Base-by-base conservation (phyloP, 2,113 vertebrate genomes). In the Arenaria interpres region DNA sequence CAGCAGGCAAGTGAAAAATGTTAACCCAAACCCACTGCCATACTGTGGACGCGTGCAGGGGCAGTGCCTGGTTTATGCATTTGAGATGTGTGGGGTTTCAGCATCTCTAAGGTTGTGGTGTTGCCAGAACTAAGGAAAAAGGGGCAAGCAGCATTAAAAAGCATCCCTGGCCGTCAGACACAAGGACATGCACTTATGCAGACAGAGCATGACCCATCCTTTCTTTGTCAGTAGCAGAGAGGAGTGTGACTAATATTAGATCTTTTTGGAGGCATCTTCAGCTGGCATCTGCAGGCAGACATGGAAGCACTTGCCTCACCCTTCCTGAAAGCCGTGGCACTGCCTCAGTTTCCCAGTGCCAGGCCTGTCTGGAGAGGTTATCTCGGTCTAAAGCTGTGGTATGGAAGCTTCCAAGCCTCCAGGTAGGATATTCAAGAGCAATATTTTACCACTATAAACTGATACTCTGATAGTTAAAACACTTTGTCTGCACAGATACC, bases 291-390 rank as follows among this genome's bases (percentile, higher is more conserved):
- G 41, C 54, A 87, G 59, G 30, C 73, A 91, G 50, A 80, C 37
- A 18, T 7, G 7, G 71, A 80, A 93, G 51, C 3, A 4, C 41
- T 69, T 50, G 33, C 63, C 53, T 76, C 64, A 62, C 35, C 50
- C 74, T 77, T 46, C 54, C 25, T 35, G 59, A 35, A 74, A 57
- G 62, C 25, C 17, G 24, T 18, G 22, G 48, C 2, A 1, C 48
- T 72, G n/a, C 28, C 60, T 63, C 10, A 4, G 25, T 28, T 7
- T 18, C 53, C 24, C 2, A 9, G 7, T 0, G 1, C 27, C 16
- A 4, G 74, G 9, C 45, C 33, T 48, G 74, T 13, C 39, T 62
- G 79, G 54, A 74, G 30, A 0, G 4, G 41, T 30, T 67, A 82
- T 37, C 78, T 79, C 4, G 2, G 43, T 32, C 43, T 83, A 63